phyloP scores from a whole-genome alignment of 2,113 vertebrate species.

The Ibidorhyncha struthersii region DNA sequence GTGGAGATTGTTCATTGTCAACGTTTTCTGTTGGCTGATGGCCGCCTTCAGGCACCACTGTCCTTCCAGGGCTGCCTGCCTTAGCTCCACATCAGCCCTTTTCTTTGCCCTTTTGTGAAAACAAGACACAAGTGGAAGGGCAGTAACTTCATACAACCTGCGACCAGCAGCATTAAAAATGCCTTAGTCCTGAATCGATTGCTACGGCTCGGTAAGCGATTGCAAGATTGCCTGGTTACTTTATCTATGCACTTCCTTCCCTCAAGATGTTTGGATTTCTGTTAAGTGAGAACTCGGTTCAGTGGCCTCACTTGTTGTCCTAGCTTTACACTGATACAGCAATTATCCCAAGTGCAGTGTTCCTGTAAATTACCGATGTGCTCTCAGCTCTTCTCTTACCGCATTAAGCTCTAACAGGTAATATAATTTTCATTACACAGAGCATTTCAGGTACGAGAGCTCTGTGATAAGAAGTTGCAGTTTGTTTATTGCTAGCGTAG shows the following conservation, averaged over 20 bases:
- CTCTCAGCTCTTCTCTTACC: not conserved
- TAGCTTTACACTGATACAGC: not conserved
- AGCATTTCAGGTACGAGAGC: not conserved
- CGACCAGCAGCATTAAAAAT: not conserved
- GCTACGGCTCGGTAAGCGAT: accelerated
- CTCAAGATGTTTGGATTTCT: constrained; percentile 11
- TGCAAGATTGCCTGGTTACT: not conserved
- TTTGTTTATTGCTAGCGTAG: not conserved
- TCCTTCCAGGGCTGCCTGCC: not conserved
- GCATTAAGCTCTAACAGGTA: not conserved
- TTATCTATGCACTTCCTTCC: not conserved
- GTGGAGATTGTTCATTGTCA: not conserved
- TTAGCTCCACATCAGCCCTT: not conserved
- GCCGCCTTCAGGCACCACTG: not conserved
- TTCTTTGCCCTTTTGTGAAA: not conserved
- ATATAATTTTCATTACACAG: not conserved
- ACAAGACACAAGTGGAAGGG: not conserved
- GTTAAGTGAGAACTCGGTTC: not conserved
- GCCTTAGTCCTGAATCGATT: not conserved
- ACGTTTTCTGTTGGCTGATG: not conserved
- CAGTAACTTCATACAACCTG: not conserved
- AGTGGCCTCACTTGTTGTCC: not conserved
- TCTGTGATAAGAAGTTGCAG: not conserved
- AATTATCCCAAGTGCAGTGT: not conserved
- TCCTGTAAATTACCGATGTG: not conserved